Conservation (phyloP, 2,888 invertebrate species). For the Dermolepida albohirtum region DNA sequence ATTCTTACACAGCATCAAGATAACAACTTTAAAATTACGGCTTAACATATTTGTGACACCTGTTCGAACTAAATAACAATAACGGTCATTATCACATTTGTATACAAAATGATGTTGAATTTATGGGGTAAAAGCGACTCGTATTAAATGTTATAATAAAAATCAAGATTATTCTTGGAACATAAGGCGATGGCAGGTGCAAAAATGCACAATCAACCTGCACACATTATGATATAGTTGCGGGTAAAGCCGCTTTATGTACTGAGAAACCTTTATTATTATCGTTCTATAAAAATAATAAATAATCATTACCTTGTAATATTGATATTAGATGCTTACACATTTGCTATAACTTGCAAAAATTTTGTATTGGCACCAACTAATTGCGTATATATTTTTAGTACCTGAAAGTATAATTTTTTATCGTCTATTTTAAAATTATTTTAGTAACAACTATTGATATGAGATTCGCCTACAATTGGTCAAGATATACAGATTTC, state of each 20-base stretch:
- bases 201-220: conserved; percentile 36
- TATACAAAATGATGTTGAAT: conserved; percentile 34
- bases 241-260: conserved; percentile 29
- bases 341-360: no score
- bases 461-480: no score
- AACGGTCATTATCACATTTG: conserved; percentile 33
- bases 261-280: conserved; percentile 30
- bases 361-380: no score
- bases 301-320: neutral
- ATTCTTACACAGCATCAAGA: conserved; percentile 19
- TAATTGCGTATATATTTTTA: no score
- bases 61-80: conserved; percentile 35
- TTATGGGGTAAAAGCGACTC: conserved; percentile 26
- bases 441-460: no score
- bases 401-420: no score
- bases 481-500: no score
- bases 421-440: no score
- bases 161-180: conserved; percentile 34
- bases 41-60: conserved; percentile 25
- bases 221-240: conserved; percentile 30
- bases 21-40: conserved; percentile 19
- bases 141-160: conserved; percentile 34
- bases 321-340: no score
- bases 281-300: conserved; percentile 8
- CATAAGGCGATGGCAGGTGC: conserved; percentile 37